These are phyloP conservation scores for Leucophenga montana DNA, from an alignment of 2,888 invertebrate species.

Conservation along the genomic window DNA sequence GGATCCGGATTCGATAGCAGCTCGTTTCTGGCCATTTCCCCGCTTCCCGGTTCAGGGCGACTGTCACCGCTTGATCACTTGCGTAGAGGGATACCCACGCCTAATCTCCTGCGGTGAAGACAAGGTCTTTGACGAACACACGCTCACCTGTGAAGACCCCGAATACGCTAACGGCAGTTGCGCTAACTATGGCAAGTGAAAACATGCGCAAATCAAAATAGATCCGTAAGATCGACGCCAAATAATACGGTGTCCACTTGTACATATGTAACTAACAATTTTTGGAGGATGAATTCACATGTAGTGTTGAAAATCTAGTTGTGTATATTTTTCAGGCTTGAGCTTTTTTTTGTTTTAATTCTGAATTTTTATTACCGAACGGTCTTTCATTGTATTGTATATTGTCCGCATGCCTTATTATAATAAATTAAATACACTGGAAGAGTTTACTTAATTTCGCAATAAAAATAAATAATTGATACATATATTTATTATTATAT, in stretches of 20 bases:
- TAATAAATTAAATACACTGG: neutral
- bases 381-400: slow-evolving; percentile 3
- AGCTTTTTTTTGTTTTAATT: slow-evolving; percentile 2
- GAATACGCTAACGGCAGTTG: slow-evolving; percentile 68
- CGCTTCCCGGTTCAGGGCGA: slow-evolving; percentile 91
- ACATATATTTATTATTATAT: too few relatives aligned
- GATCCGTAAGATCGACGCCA: too few relatives aligned
- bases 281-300: neutral
- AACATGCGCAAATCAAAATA: too few relatives aligned
- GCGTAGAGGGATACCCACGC: slow-evolving; percentile 91
- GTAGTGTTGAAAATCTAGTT: slow-evolving; percentile 25
- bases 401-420: neutral
- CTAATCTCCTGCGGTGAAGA: slow-evolving; percentile 91
- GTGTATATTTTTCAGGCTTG: slow-evolving; percentile 44
- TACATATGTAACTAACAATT: too few relatives aligned
- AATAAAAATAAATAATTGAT: slow-evolving; percentile 34
- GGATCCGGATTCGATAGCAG: slow-evolving; percentile 84
- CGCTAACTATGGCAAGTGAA: slow-evolving; percentile 66
- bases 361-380: neutral
- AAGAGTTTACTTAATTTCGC: slow-evolving; percentile 22
- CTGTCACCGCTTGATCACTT: slow-evolving; percentile 90
- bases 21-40: slow-evolving; percentile 94
- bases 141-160: slow-evolving; percentile 85
- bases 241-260: too few relatives aligned
- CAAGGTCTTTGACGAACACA: slow-evolving; percentile 88